A percentile compares a stretch with the other conserved stretches of the same genome.
Evolutionary conservation across 2,113 vertebrate species (phyloP).

Genomic region (Bucco capensis): DNA sequence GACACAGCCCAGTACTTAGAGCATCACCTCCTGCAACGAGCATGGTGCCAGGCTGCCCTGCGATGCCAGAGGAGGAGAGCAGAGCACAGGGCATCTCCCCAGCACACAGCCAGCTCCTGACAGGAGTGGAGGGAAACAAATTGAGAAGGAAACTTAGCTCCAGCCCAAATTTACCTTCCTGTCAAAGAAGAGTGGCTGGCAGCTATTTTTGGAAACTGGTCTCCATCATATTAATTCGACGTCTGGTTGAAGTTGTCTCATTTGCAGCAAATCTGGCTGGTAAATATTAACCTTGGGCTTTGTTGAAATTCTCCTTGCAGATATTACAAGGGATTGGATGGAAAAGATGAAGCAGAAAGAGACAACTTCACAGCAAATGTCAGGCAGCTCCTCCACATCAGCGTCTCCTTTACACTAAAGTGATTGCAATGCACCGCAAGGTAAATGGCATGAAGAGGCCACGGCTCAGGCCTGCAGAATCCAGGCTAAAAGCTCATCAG

Average conservation of each 20-base stretch:
- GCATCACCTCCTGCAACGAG: fast-evolving
- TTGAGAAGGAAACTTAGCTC: neutral
- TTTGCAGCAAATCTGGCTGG: slow-evolving; percentile 62
- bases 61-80: fast-evolving
- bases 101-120: neutral
- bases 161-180: slow-evolving; percentile 23
- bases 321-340: neutral
- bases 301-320: slow-evolving; percentile 67
- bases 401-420: neutral
- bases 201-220: slow-evolving; percentile 50
- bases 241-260: slow-evolving; percentile 52
- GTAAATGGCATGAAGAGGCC: neutral
- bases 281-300: slow-evolving; percentile 72
- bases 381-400: neutral
- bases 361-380: neutral
- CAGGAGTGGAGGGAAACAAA: neutral
- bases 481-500: neutral
- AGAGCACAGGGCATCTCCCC: neutral
- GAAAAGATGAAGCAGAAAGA: slow-evolving; percentile 2
- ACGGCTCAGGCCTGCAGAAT: neutral
- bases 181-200: slow-evolving; percentile 58
- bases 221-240: slow-evolving; percentile 58
- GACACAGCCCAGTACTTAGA: neutral
- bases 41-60: neutral
- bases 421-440: neutral